Evolutionary conservation across 2,888 invertebrate species (phyloP).

Genomic region (Pinctada fucata): DNA sequence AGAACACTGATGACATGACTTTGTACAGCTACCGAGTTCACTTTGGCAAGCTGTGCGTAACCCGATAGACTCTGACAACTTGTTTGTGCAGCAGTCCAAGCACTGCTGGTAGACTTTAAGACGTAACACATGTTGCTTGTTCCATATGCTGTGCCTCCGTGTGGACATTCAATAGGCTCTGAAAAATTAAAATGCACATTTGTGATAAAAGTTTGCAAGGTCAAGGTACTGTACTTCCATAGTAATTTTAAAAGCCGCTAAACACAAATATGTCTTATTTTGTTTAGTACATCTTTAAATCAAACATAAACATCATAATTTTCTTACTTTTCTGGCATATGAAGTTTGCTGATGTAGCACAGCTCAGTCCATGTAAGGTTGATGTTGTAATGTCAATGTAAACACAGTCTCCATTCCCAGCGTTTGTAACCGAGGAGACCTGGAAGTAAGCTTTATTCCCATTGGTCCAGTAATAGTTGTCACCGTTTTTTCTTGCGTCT

Average conservation of each 20-base stretch:
- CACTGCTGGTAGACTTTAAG: slow-evolving; percentile 15
- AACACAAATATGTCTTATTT: too few species aligned
- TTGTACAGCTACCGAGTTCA: slow-evolving; percentile 1
- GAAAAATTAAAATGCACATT: slow-evolving; percentile 1
- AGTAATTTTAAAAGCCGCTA: too few species aligned
- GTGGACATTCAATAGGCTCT: slow-evolving; percentile 41
- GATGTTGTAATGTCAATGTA: slow-evolving; percentile 37
- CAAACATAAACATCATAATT: too few species aligned
- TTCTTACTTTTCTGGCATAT: slow-evolving; percentile 54
- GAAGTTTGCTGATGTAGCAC: slow-evolving; percentile 32
- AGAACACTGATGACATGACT: background rate
- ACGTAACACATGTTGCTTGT: slow-evolving; percentile 47
- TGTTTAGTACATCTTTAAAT: too few species aligned
- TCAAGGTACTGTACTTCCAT: too few species aligned
- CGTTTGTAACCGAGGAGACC: slow-evolving; percentile 34
- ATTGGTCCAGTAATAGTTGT: slow-evolving; percentile 37
- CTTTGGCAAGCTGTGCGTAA: slow-evolving; percentile 26
- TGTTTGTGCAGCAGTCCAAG: slow-evolving; percentile 35
- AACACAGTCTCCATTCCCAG: slow-evolving; percentile 48
- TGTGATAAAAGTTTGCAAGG: background rate
- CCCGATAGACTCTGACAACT: slow-evolving; percentile 22
- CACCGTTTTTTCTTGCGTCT: slow-evolving; percentile 40
- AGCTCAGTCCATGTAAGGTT: slow-evolving; percentile 41
- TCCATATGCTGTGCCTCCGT: slow-evolving; percentile 36
- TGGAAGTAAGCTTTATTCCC: slow-evolving; percentile 44